Evolutionary conservation across 1,140 invertebrate species (phyloP).

Genomic region (Helicoverpa armigera): DNA sequence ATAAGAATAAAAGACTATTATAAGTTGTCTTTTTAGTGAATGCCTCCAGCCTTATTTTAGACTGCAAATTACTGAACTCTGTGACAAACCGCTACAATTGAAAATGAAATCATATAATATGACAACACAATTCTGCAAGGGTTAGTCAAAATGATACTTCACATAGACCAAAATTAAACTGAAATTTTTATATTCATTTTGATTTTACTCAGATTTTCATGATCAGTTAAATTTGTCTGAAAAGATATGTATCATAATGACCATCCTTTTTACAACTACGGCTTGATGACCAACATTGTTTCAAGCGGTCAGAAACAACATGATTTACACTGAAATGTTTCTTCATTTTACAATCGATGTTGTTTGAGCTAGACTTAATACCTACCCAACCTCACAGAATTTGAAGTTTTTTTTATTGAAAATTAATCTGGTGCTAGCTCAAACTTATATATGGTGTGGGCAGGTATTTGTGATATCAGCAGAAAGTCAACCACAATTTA

Average conservation of each 20-base stretch:
- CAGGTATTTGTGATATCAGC: constrained; percentile 63
- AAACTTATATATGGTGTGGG: constrained; percentile 66
- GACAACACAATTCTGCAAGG: constrained; percentile 48
- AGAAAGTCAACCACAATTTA: constrained; percentile 85
- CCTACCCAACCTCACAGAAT: constrained; percentile 72
- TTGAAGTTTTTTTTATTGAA: constrained; percentile 59
- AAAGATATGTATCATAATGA: constrained; percentile 53
- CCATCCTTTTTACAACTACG: constrained; percentile 62
- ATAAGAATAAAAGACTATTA: constrained; percentile 16
- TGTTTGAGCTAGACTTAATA: constrained; percentile 78
- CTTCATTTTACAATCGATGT: constrained; percentile 56
- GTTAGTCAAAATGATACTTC: constrained; percentile 48
- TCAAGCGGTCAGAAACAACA: constrained; percentile 81
- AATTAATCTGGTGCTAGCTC: constrained; percentile 81
- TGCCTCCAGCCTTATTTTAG: constrained; percentile 34
- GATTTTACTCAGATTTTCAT: constrained; percentile 37
- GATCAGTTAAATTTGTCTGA: constrained; percentile 15
- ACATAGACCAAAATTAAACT: constrained; percentile 38
- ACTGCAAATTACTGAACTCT: constrained; percentile 46
- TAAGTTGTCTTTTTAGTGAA: constrained; percentile 2
- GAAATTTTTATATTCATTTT: constrained; percentile 36
- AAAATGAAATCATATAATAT: constrained; percentile 45
- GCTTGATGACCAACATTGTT: constrained; percentile 74
- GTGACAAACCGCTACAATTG: constrained; percentile 61
- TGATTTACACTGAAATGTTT: constrained; percentile 64